Base-by-base conservation (phyloP, 2,888 invertebrate genomes). In the Sipha maydis region DNA sequence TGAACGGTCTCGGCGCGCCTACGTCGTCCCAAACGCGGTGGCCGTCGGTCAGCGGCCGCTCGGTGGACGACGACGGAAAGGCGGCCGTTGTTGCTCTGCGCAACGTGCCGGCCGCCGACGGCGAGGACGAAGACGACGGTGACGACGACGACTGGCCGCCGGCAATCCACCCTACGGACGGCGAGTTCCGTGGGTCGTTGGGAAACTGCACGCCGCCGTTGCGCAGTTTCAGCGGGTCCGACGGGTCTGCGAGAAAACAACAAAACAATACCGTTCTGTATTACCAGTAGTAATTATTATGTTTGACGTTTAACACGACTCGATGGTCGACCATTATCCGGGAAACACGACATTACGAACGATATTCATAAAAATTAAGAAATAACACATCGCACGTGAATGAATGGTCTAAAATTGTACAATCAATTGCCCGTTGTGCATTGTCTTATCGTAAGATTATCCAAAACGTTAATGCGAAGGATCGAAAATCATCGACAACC, bases 161-260 rank as follows among this genome's bases (percentile, higher is more conserved):
- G 67, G 41, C 31, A 11, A 77, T 34, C 77, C 85, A 85, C 17
- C 67, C 85, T 28, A 21, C 75, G 0, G 56, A 25, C 21, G 56
- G 17, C 21, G 79, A 14, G 56, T 34, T 56, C 19, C 73, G 69
- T 14, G 71, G 38, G 19, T 86, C 86, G 61, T 56, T 38, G 3
- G 38, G 14, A 8, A 80, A 80, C 69, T 78, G 85, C n/a, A 80
- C 56, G 56, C 38, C 71, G 0, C 86, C 73, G 85, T 85, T 85
- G 31, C 77, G 85, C 69, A 34, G n/a, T 19, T 48, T 54, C 0
- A 56, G 14, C 54, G 79, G 38, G 38, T 79, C 86, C 79, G 73
- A 86, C 0, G 86, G 86, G 34, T 86, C 86, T 86, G 28, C 28
- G n/a, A 28, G 9, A 69, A 69, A 28, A 71, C n/a, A 28, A 69